Percentiles rank a stretch among this genome's conserved stretches.
phyloP scores from a whole-genome alignment of 2,888 invertebrate species.

The Abrostola triplasia region DNA sequence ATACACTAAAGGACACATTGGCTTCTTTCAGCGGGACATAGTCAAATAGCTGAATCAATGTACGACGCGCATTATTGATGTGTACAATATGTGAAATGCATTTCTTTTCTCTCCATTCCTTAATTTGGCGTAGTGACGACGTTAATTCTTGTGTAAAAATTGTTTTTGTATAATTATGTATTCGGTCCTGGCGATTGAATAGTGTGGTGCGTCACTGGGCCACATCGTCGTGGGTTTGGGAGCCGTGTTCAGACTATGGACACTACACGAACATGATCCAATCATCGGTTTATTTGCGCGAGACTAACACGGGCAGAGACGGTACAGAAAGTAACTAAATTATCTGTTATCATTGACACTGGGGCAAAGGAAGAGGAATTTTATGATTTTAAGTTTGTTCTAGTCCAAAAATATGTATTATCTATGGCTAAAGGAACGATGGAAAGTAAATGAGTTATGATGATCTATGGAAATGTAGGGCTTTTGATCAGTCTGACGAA shows the following conservation, averaged over 20 bases:
- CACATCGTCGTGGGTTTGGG: slow-evolving; percentile 23
- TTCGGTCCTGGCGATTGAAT: slow-evolving; percentile 16
- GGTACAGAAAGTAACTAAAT: slow-evolving; percentile 10
- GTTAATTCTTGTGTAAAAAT: slow-evolving; percentile 51
- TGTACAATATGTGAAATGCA: slow-evolving; percentile 41
- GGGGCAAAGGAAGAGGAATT: slow-evolving; percentile 8
- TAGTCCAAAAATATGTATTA: slow-evolving; percentile 33
- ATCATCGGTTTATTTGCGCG: slow-evolving; percentile 50
- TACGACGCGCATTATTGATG: slow-evolving; percentile 12
- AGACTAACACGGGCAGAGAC: slow-evolving; percentile 35
- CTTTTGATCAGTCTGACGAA: slow-evolving; percentile 9
- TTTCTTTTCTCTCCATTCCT: slow-evolving; percentile 55
- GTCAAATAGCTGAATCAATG: slow-evolving; percentile 28
- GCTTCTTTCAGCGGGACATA: slow-evolving; percentile 17
- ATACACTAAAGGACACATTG: slow-evolving; percentile 16
- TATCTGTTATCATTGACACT: slow-evolving; percentile 9
- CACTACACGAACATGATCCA: slow-evolving; percentile 38
- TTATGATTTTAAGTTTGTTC: slow-evolving; percentile 31
- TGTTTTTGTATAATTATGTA: slow-evolving; percentile 31
- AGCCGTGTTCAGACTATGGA: slow-evolving; percentile 32
- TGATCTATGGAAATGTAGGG: slow-evolving; percentile 31
- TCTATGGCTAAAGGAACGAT: slow-evolving; percentile 41
- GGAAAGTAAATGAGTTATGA: slow-evolving; percentile 34
- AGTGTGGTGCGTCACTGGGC: slow-evolving; percentile 21
- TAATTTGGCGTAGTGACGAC: slow-evolving; percentile 45